Percentiles rank a stretch among this genome's conserved stretches.
Evolutionary conservation across 2,113 vertebrate genomes (phyloP).

Genomic region (Lathamus discolor): DNA sequence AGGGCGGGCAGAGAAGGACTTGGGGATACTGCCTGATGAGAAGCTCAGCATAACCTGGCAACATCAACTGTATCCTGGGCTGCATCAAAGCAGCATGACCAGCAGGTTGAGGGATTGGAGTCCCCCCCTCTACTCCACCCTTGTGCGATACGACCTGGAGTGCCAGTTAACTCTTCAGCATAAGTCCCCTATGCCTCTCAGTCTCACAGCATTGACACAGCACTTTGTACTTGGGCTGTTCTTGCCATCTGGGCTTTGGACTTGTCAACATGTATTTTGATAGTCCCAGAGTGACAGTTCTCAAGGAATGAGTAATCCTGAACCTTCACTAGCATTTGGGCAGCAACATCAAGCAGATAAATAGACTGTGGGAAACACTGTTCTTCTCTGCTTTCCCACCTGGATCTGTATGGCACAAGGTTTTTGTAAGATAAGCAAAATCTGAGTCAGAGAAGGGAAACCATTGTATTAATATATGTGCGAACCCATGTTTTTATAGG

Average conservation of each 20-base stretch:
- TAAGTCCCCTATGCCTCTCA: no score
- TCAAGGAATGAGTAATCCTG: neutral
- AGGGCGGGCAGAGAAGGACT: neutral
- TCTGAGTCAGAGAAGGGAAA: neutral
- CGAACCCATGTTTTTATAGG: neutral
- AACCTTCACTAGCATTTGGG: neutral
- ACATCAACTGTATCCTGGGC: neutral
- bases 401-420: neutral
- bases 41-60: neutral
- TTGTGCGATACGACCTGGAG: neutral
- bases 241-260: neutral
- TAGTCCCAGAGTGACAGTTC: neutral
- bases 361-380: neutral
- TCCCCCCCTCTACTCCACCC: neutral
- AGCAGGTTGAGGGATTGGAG: neutral
- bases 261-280: neutral
- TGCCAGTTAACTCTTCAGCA: neutral
- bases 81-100: neutral
- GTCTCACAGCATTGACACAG: accelerated
- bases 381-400: neutral
- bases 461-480: neutral
- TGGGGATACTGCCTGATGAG: neutral
- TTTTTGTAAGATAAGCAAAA: neutral
- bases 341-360: neutral
- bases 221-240: neutral